phyloP scores from a whole-genome alignment of 1,140 invertebrate species.

The Drosophila obscura region DNA sequence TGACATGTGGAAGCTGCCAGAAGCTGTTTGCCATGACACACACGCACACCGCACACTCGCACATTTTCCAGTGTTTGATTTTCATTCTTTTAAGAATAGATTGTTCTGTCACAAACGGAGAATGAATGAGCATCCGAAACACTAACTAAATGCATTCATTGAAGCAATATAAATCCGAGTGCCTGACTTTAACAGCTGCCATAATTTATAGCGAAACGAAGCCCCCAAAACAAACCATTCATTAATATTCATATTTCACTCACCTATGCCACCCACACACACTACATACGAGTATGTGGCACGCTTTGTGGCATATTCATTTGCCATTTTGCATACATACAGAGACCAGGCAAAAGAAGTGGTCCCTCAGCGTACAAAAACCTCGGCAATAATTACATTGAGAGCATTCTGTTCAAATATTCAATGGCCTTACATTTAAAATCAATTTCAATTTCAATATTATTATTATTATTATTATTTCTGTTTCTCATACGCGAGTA shows the following conservation, averaged over 20 bases:
- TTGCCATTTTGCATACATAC: slow-evolving; percentile 39
- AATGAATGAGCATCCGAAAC: neutral
- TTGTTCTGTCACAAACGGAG: slow-evolving; percentile 15
- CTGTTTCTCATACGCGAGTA: neutral
- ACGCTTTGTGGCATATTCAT: slow-evolving; percentile 26
- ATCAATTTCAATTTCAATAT: slow-evolving; percentile 69
- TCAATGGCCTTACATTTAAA: slow-evolving; percentile 51
- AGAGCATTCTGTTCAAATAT: slow-evolving; percentile 54
- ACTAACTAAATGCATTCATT: no score
- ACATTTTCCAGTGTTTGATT: slow-evolving; percentile 2
- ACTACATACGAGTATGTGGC: neutral
- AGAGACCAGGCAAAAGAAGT: neutral
- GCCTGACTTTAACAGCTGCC: slow-evolving; percentile 1
- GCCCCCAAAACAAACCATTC: slow-evolving; percentile 4
- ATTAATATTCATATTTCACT: slow-evolving; percentile 46
- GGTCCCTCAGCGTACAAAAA: slow-evolving; percentile 1
- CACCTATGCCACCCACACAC: neutral
- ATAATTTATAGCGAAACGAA: neutral
- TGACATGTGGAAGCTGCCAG: slow-evolving; percentile 59
- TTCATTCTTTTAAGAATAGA: slow-evolving; percentile 2
- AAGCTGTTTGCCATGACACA: slow-evolving; percentile 62
- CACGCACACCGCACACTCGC: neutral
- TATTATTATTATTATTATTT: slow-evolving; percentile 52
- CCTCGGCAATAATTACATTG: slow-evolving; percentile 68
- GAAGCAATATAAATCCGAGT: neutral